Percentiles rank a stretch among this genome's conserved stretches.
phyloP scores from a whole-genome alignment of 2,888 invertebrate species.

The Philonicus albiceps region DNA sequence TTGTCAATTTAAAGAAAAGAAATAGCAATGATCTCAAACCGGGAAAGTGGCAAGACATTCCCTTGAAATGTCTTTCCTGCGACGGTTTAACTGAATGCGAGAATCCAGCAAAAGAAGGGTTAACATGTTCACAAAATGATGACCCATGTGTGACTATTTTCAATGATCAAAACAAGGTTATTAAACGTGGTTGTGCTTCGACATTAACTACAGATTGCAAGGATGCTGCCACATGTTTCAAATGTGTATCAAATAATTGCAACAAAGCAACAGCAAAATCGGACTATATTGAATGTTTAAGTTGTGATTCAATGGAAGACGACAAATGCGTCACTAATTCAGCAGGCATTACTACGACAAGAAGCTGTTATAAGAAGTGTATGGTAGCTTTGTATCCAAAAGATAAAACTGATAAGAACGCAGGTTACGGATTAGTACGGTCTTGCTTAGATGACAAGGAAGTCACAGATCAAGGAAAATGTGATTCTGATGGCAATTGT shows the following conservation, averaged over 20 bases:
- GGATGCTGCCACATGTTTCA: conserved; percentile 50
- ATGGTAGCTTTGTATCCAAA: neutral
- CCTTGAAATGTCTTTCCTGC: too few relatives aligned
- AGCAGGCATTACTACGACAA: neutral
- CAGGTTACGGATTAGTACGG: conserved; percentile 53
- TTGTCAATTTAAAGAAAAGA: too few relatives aligned
- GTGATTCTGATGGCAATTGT: neutral
- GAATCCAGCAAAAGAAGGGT: neutral
- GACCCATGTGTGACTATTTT: neutral
- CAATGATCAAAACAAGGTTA: neutral
- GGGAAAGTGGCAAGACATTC: too few relatives aligned
- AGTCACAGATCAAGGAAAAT: conserved; percentile 50
- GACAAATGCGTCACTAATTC: conserved; percentile 50
- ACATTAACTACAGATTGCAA: neutral
- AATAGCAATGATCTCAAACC: too few relatives aligned
- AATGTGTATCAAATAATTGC: conserved; percentile 58
- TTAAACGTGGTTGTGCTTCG: neutral
- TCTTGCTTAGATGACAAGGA: conserved; percentile 58
- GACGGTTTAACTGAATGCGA: too few relatives aligned
- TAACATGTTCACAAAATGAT: neutral
- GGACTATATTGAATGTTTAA: conserved; percentile 55
- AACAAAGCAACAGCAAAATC: conserved; percentile 52
- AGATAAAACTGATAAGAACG: neutral
- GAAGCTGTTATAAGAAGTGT: neutral
- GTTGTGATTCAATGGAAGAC: conserved; percentile 53